Conservation (phyloP, 35 echinoderm and acorn worm genomes). For the Apostichopus japonicus region DNA sequence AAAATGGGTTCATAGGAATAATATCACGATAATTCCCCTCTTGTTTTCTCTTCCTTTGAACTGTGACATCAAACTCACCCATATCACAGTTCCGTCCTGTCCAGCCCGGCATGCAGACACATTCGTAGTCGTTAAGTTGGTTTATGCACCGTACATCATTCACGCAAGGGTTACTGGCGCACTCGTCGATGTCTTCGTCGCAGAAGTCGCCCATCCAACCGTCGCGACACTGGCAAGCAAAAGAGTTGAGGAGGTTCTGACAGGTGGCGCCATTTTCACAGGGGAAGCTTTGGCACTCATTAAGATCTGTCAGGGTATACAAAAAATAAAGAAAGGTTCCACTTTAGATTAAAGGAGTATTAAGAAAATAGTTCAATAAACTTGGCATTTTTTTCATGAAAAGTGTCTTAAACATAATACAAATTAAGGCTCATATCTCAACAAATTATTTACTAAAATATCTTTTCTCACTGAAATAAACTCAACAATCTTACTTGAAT, state of each 20-base stretch:
- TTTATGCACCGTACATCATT: conserved; percentile 56
- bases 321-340: background rate
- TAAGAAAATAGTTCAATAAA: no score
- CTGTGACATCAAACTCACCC: conserved; percentile 29
- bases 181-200: conserved; percentile 60
- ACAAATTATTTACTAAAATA: no score
- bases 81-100: conserved; percentile 57
- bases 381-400: no score
- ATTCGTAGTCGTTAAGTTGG: conserved; percentile 44
- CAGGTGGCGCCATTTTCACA: conserved; percentile 68
- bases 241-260: conserved; percentile 51
- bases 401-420: no score
- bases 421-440: no score
- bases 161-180: conserved; percentile 66
- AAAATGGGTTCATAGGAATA: no score
- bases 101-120: conserved; percentile 58
- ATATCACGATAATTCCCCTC: no score
- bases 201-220: conserved; percentile 61
- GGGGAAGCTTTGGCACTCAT: conserved; percentile 71
- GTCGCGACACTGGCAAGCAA: conserved; percentile 48
- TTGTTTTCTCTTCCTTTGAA: no score
- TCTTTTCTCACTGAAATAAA: no score
- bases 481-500: no score
- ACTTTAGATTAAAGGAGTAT: no score
- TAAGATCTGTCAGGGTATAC: conserved; percentile 29